Base-by-base conservation (phyloP, 2,888 invertebrate species). In the Drosophila atripex region DNA sequence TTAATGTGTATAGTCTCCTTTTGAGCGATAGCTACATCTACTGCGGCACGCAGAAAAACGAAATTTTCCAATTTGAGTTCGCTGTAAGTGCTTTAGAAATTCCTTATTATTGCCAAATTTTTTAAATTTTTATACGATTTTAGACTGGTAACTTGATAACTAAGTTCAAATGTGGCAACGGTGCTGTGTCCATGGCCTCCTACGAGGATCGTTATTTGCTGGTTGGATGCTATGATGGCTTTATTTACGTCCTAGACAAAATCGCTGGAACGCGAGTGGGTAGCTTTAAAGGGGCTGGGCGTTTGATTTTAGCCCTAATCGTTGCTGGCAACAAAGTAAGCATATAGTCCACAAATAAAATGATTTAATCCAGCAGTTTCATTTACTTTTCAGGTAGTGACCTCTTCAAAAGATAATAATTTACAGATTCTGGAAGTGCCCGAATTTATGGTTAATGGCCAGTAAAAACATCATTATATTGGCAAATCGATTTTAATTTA, bases 221-320 rank as follows among this genome's bases (percentile, higher is more conserved):
- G 91, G 94, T 95, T 45, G 96, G 95, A 75, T 96, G 96, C 91
- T 95, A 95, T 90, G 95, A 96, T 91, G 96, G 96, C 68, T 94
- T 94, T 88, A 94, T 96, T 78, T 96, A 96, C 90, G 93, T 95
- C 65, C 94, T 94, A 90, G 92, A 93, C 73, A 91, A 88, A 60
- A 89, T 90, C 64, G 89, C 91, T 1, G 91, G 93, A 11, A 89
- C 88, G 54, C 93, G 94, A 76, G 86, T 95, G 60, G 94, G 94
- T 32, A 93, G 93, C 73, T 93, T 96, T 77, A 92, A 93, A 14
- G 95, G 95, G 47, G 95, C 95, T 23, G 94, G 94, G 38, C 94
- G 95, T 75, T 94, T 95, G 93, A 92, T 96, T 78, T 91, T 96
- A 21, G 94, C 95, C 2, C 93, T 96, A 86, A 94, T 95, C 78